Percentiles rank a stretch among this genome's conserved stretches.
Evolutionary conservation across 2,113 vertebrate genomes (phyloP).

Genomic region (Girardinichthys multiradiatus): DNA sequence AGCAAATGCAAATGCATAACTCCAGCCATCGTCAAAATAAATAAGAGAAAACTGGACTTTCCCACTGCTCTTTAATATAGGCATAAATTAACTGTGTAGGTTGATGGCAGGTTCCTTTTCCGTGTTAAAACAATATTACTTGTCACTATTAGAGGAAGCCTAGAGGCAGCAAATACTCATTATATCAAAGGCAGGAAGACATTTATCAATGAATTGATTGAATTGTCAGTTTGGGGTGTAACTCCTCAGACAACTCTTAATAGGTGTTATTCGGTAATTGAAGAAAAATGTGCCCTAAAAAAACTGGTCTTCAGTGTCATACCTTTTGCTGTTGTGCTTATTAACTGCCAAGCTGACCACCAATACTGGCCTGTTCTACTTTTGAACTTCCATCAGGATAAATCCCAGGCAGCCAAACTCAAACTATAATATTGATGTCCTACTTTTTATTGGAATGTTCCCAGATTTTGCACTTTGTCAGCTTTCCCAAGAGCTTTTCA

Average conservation of each 20-base stretch:
- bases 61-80: neutral
- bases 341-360: constrained; percentile 35
- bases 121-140: constrained; percentile 11
- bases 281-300: constrained; percentile 12
- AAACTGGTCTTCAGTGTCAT: constrained; percentile 16
- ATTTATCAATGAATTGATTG: constrained; percentile 45
- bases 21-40: neutral
- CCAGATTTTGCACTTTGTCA: constrained; percentile 9
- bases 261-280: constrained; percentile 22
- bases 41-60: neutral
- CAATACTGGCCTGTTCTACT: constrained; percentile 38
- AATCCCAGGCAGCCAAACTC: constrained; percentile 15
- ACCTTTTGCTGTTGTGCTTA: neutral
- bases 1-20: too few species aligned
- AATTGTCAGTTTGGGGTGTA: constrained; percentile 23
- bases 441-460: constrained; percentile 30
- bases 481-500: constrained; percentile 14
- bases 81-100: neutral
- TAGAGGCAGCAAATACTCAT: constrained; percentile 38
- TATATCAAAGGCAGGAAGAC: constrained; percentile 23
- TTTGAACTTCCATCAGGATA: constrained; percentile 38
- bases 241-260: constrained; percentile 24
- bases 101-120: neutral
- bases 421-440: constrained; percentile 37
- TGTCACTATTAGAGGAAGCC: constrained; percentile 35